phyloP scores from a whole-genome alignment of 2,113 vertebrate species.

The Tinamus guttatus region DNA sequence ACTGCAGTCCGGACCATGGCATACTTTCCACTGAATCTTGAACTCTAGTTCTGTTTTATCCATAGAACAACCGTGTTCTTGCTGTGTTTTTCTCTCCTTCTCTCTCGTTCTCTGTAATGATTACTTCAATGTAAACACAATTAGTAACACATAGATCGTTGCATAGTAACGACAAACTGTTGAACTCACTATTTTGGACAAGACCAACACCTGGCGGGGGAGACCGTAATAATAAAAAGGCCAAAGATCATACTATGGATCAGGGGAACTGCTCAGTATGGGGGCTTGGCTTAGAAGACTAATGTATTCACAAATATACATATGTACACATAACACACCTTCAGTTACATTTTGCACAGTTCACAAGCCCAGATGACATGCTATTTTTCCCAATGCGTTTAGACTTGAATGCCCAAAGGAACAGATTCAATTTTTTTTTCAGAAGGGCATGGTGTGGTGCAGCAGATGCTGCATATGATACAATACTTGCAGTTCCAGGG shows the following conservation, averaged over 20 bases:
- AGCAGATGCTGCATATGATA: conserved; percentile 20
- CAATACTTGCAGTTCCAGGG: conserved; percentile 61
- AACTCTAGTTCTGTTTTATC: conserved; percentile 57
- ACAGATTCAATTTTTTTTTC: neutral
- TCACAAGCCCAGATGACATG: conserved; percentile 27
- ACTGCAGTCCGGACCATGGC: conserved; percentile 41
- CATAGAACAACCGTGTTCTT: conserved; percentile 23
- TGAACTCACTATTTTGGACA: conserved; percentile 49
- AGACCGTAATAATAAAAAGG: conserved; percentile 74
- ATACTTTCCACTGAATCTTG: conserved; percentile 52
- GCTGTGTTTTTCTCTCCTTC: conserved; percentile 11
- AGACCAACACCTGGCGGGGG: conserved; percentile 58
- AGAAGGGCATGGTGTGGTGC: neutral
- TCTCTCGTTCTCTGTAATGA: neutral
- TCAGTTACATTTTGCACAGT: conserved; percentile 36
- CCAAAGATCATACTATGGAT: conserved; percentile 81
- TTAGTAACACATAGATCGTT: conserved; percentile 28
- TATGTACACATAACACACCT: neutral
- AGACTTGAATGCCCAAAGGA: conserved; percentile 61
- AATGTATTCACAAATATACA: neutral
- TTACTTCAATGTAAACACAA: conserved; percentile 47
- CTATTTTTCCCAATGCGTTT: neutral
- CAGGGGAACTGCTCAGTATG: conserved; percentile 74
- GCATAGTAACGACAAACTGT: conserved; percentile 48
- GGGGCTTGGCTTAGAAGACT: conserved; percentile 69